These are phyloP conservation scores for Lophius americanus DNA, from an alignment of 2,797 vertebrate genomes.

Conservation along the genomic window DNA sequence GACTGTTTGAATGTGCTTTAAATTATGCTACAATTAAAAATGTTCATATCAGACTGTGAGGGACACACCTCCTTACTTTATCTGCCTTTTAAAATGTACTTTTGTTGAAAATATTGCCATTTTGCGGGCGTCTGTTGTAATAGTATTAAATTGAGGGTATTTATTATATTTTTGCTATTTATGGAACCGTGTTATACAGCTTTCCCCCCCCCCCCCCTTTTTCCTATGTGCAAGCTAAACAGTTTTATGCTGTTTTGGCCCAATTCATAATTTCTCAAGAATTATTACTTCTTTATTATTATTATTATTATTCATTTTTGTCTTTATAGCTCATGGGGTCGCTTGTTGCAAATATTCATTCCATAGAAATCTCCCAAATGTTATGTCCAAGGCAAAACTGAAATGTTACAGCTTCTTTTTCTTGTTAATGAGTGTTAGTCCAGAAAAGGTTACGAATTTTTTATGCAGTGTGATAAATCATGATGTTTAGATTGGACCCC, in stretches of 20 bases:
- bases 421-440: background rate
- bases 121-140: background rate
- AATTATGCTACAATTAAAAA: background rate
- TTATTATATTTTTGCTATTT: background rate
- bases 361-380: background rate
- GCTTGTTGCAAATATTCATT: background rate
- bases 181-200: background rate
- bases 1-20: background rate
- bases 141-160: background rate
- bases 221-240: too few species aligned
- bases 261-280: too few species aligned
- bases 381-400: background rate
- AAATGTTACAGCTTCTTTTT: background rate
- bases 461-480: constrained; percentile 26
- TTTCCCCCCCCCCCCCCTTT: too few species aligned
- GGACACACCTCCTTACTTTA: constrained; percentile 20
- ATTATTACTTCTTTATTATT: too few species aligned
- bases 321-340: background rate
- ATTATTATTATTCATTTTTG: too few species aligned
- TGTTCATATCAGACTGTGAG: background rate
- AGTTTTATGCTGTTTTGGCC: too few species aligned
- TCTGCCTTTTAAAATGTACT: background rate
- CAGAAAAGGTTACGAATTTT: background rate
- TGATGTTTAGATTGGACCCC: constrained; percentile 20
- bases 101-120: background rate